Evolutionary conservation across 1,140 invertebrate species (phyloP), one percentile per base, ranked within the genome.

Genomic region (Leptinotarsa undecemlineata): DNA sequence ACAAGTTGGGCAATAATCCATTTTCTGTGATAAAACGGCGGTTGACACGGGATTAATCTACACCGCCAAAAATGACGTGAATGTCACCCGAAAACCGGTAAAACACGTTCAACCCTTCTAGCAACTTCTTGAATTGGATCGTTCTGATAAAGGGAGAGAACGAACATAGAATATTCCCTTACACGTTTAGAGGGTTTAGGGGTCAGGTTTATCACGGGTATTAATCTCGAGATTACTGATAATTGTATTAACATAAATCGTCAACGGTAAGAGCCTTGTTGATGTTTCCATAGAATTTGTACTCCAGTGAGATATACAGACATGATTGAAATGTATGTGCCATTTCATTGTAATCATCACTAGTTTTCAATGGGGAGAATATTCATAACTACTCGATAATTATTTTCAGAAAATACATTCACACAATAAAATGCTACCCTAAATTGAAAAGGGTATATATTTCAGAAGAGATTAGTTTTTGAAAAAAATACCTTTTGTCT

Each of bases 191-290:
- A 68, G 66, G 66, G 33, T 48, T 68, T 19, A 19, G 66, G 66
- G 66, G 66, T 48, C 66, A 48, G 23, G 66, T 47, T 68, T 68
- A 68, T 68, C 66, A 48, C 33, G 19, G 23, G 66, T 26, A 68
- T 68, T 68, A 48, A 68, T 68, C 66, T 68, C 66, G 6, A 68
- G 66, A 68, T 68, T 68, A 68, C 42, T 47, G 42, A 68, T 68
- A 20, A 68, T 68, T 68, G 66, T 68, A 42, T 68, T 48, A 68
- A 68, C 66, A 42, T 68, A 68, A 68, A 42, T 68, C 66, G 23
- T 17, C 13, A n/a, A 47, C 42, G 23, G 66, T 68, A 42, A 68
- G 19, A 33, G 51, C 51, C 51, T 66, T 68, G 66, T 68, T 68
- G 66, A 48, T 17, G 42, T n/a, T 57, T 57, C 17, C 6, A 14